These are phyloP conservation scores for Scopus umbretta DNA, from an alignment of 2,113 vertebrate species.

Conservation along the genomic window DNA sequence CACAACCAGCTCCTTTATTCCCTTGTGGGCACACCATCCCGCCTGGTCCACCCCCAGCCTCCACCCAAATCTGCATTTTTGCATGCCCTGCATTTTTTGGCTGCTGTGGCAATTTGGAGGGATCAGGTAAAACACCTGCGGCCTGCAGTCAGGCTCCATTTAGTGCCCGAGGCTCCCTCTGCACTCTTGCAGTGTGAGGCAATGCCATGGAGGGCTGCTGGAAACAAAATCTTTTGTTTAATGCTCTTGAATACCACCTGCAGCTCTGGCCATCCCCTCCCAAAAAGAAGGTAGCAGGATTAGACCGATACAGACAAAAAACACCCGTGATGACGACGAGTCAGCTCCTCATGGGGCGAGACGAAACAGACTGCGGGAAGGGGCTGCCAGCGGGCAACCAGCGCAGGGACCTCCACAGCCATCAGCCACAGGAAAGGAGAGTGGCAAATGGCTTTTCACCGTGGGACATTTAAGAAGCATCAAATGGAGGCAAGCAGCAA, in stretches of 20 bases:
- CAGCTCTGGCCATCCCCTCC: background rate
- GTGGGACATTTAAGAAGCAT: rapidly evolving
- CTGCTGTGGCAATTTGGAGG: background rate
- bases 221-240: background rate
- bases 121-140: background rate
- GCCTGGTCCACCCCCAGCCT: background rate
- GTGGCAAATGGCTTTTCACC: background rate
- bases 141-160: background rate
- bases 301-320: background rate
- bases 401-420: background rate
- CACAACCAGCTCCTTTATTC: background rate
- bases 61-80: background rate
- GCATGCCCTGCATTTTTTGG: background rate
- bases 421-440: background rate
- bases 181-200: rapidly evolving
- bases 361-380: rapidly evolving
- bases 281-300: background rate
- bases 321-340: rapidly evolving
- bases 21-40: background rate
- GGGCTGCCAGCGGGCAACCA: rapidly evolving
- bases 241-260: background rate
- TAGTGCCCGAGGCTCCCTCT: background rate
- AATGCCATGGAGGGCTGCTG: background rate
- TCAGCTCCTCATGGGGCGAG: rapidly evolving
- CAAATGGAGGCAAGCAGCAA: background rate